phyloP scores from a whole-genome alignment of 2,888 invertebrate species.

The Erebia ligea region DNA sequence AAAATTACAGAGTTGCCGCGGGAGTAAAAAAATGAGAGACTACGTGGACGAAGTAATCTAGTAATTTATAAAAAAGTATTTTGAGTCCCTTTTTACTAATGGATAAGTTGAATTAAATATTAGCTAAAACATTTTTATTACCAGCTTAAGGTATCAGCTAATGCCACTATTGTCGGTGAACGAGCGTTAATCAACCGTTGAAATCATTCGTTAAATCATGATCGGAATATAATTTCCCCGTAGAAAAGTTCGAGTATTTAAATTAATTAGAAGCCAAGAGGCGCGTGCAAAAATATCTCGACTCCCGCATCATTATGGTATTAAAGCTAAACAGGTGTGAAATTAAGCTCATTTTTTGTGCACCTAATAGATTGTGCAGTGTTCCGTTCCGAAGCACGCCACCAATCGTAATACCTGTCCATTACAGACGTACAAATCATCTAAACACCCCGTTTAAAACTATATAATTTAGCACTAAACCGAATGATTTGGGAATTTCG shows the following conservation, averaged over 20 bases:
- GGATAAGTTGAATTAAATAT: no score
- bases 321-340: slow-evolving; percentile 81
- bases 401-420: slow-evolving; percentile 68
- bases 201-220: slow-evolving; percentile 5
- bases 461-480: slow-evolving; percentile 82
- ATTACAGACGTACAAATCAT: slow-evolving; percentile 72
- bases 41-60: no score
- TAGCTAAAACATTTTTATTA: background rate
- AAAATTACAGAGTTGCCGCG: no score
- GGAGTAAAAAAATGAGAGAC: no score
- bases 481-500: slow-evolving; percentile 76
- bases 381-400: slow-evolving; percentile 64
- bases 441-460: slow-evolving; percentile 77
- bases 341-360: slow-evolving; percentile 78
- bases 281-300: slow-evolving; percentile 68
- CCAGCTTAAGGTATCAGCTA: background rate
- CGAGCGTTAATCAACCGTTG: slow-evolving; percentile 1
- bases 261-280: slow-evolving; percentile 51
- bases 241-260: slow-evolving; percentile 44
- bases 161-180: background rate
- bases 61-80: no score
- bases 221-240: background rate
- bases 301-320: slow-evolving; percentile 72
- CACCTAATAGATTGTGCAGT: slow-evolving; percentile 74
- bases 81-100: no score